phyloP scores from a whole-genome alignment of 2,888 invertebrate species.

The Drosophila nr. perissopoda region DNA sequence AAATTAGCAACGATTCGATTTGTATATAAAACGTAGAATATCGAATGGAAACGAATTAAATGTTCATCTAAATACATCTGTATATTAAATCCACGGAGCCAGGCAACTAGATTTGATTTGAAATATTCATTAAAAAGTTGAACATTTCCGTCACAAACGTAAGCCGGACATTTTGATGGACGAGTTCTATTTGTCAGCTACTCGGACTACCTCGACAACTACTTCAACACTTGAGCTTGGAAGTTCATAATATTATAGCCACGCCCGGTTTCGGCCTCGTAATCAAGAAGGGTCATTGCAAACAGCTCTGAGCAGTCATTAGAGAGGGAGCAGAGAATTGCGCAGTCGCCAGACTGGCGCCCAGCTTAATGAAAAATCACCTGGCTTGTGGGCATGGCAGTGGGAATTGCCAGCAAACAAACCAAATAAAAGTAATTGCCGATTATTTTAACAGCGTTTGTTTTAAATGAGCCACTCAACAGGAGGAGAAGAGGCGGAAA shows the following conservation, averaged over 20 bases:
- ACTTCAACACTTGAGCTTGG: not conserved
- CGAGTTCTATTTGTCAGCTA: not conserved
- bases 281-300: conserved; percentile 5
- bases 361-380: not conserved
- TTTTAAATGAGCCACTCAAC: conserved; percentile 16
- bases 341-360: not conserved
- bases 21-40: not conserved
- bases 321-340: not conserved
- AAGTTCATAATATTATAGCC: not conserved
- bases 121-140: not conserved
- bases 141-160: not conserved
- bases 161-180: not conserved
- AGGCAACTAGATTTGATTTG: not conserved
- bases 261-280: not conserved
- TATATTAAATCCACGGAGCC: not conserved
- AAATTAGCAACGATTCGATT: not conserved
- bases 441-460: conserved; percentile 12
- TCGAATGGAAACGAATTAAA: too few relatives aligned
- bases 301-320: not conserved
- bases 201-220: not conserved
- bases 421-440: conserved; percentile 9
- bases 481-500: not conserved
- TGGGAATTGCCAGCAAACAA: conserved; percentile 6
- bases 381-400: conserved; percentile 8
- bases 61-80: not conserved